A percentile compares a stretch with the other conserved stretches of the same genome.
Evolutionary conservation across 37 sponge, comb jelly and placozoan species (phyloP).

Genomic region (Hexactinellida sp.): DNA sequence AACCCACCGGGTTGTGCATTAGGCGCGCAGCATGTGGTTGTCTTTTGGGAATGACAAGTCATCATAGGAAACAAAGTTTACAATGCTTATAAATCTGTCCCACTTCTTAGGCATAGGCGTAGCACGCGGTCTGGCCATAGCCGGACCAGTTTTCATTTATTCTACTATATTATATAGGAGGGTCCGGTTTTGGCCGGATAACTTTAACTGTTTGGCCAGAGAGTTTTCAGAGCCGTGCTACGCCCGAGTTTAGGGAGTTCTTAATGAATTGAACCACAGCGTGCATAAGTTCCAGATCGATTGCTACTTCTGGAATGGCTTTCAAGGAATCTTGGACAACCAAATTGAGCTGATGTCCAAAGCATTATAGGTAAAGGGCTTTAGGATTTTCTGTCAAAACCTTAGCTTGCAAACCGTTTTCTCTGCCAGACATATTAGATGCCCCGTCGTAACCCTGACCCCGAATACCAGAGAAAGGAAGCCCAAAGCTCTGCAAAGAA

Average conservation of each 20-base stretch:
- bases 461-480: slow-evolving; percentile 19
- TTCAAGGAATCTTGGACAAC: slow-evolving; percentile 16
- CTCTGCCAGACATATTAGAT: slow-evolving; percentile 17
- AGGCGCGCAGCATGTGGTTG: slow-evolving; percentile 7
- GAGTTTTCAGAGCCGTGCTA: too few species aligned
- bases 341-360: slow-evolving; percentile 15
- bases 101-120: slow-evolving; percentile 12
- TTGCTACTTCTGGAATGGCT: slow-evolving; percentile 16
- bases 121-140: too few species aligned
- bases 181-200: too few species aligned
- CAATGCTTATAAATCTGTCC: slow-evolving; percentile 12
- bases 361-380: slow-evolving; percentile 8
- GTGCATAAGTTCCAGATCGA: slow-evolving; percentile 1
- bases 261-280: slow-evolving; percentile 12
- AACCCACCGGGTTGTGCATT: slow-evolving; percentile 9
- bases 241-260: too few species aligned
- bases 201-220: too few species aligned
- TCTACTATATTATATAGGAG: too few species aligned
- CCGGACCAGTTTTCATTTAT: too few species aligned
- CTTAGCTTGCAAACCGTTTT: slow-evolving; percentile 17
- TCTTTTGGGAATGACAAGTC: slow-evolving; percentile 17
- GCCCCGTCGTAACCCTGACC: slow-evolving; percentile 7
- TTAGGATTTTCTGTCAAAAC: slow-evolving; percentile 15
- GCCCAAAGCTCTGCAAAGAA: background rate
- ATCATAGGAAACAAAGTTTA: slow-evolving; percentile 2